Conservation (phyloP, 2,113 vertebrate genomes). For the Poecilia latipinna region DNA sequence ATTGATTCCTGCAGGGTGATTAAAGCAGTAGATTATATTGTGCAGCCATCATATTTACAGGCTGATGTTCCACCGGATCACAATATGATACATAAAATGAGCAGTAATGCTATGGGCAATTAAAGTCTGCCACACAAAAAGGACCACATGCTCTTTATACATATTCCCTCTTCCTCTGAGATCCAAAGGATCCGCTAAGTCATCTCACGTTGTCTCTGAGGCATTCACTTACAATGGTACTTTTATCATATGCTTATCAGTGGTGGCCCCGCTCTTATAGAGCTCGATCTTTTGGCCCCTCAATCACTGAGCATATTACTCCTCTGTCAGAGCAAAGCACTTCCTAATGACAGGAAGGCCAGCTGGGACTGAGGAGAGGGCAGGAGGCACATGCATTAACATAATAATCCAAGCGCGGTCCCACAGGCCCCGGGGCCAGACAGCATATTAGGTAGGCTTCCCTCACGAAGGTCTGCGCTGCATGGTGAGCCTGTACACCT, state of each 20-base stretch:
- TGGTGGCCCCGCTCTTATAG: conserved; percentile 83
- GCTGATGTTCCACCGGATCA: conserved; percentile 27
- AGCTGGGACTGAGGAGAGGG: conserved; percentile 98
- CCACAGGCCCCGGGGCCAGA: conserved; percentile 97
- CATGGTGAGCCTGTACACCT: conserved; percentile 90
- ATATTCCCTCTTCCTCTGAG: conserved; percentile 72
- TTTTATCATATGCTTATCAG: conserved; percentile 91
- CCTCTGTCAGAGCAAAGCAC: conserved; percentile 98
- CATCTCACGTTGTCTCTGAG: conserved; percentile 74
- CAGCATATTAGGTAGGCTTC: conserved; percentile 94
- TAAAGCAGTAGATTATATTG: conserved; percentile 38
- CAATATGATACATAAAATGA: conserved; percentile 45
- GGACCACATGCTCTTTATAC: conserved; percentile 66
- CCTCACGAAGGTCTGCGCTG: conserved; percentile 82
- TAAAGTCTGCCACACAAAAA: conserved; percentile 63
- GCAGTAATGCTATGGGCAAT: conserved; percentile 77
- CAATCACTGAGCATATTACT: conserved; percentile 99
- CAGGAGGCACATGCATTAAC: conserved; percentile 98
- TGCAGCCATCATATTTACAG: conserved; percentile 28
- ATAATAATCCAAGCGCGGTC: conserved; percentile 98
- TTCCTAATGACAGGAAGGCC: conserved; percentile 95
- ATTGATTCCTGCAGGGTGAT: conserved; percentile 56
- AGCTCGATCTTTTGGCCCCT: conserved; percentile 96
- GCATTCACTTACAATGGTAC: conserved; percentile 76
- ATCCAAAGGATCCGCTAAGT: conserved; percentile 78